A percentile compares a stretch with the other conserved stretches of the same genome.
These are phyloP conservation scores for Trichopria drosophilae DNA, from an alignment of 2,888 invertebrate genomes.

Conservation along the genomic window DNA sequence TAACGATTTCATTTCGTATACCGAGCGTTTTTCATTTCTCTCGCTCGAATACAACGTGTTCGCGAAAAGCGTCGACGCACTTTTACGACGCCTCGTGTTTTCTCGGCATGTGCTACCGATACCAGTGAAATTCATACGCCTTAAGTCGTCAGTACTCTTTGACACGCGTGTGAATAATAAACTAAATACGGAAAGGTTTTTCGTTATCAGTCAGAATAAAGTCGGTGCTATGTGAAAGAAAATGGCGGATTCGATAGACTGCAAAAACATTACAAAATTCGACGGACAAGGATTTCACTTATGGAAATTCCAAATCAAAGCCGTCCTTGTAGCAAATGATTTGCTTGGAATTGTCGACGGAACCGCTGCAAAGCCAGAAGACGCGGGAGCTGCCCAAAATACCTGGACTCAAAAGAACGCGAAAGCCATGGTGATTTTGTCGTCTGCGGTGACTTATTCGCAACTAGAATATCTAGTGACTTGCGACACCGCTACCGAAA, in stretches of 20 bases:
- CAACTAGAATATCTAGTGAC: conserved; percentile 1
- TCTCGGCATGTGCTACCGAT: no score
- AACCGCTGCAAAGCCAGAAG: background rate
- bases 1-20: no score
- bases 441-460: background rate
- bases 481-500: background rate
- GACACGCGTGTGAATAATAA: no score
- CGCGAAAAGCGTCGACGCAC: no score
- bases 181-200: no score
- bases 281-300: background rate
- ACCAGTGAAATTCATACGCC: no score
- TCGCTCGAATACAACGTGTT: no score
- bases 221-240: no score
- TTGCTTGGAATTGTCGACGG: background rate
- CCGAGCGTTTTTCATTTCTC: no score
- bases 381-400: background rate
- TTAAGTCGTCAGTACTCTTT: no score
- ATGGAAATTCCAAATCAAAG: conserved; percentile 4
- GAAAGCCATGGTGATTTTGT: background rate
- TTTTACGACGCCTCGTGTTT: no score
- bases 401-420: conserved; percentile 4
- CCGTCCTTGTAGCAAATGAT: background rate
- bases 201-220: no score
- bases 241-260: conserved; percentile 14
- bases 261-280: background rate